A percentile compares a stretch with the other conserved stretches of the same genome.
phyloP scores from a whole-genome alignment of 2,797 vertebrate genomes.

The Brachyrhaphis roseni region DNA sequence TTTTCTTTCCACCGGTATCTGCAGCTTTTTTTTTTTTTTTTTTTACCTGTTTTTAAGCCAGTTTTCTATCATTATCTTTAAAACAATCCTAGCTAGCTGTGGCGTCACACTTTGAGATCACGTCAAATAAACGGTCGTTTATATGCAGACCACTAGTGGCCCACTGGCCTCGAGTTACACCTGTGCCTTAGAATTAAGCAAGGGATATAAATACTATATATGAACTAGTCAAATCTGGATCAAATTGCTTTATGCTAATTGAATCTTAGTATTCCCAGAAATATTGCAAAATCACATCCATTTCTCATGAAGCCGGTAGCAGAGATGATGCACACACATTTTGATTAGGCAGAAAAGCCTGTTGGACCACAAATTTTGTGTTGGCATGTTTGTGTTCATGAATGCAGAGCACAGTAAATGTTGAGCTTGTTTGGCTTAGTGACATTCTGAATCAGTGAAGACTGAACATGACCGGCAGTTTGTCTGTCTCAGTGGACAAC shows the following conservation, averaged over 20 bases:
- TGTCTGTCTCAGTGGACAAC: conserved; percentile 15
- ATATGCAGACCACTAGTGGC: no score
- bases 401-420: conserved; percentile 8
- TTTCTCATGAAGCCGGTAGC: background rate
- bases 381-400: background rate
- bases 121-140: no score
- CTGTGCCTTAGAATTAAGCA: background rate
- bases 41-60: no score
- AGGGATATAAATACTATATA: background rate
- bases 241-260: background rate
- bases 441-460: conserved; percentile 14
- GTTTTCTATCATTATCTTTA: no score
- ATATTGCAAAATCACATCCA: background rate
- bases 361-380: conserved; percentile 8
- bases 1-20: no score
- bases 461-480: conserved; percentile 2
- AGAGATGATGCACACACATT: background rate
- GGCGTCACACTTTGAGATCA: no score
- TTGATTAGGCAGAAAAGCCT: conserved; percentile 11
- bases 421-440: conserved; percentile 37
- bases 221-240: background rate
- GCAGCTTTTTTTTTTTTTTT: no score
- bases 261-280: background rate
- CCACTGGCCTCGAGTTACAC: no score
- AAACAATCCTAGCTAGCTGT: no score